Evolutionary conservation across 2,888 invertebrate species (phyloP), one percentile per base, ranked within the genome.

Genomic region (Uloborus plumipes): DNA sequence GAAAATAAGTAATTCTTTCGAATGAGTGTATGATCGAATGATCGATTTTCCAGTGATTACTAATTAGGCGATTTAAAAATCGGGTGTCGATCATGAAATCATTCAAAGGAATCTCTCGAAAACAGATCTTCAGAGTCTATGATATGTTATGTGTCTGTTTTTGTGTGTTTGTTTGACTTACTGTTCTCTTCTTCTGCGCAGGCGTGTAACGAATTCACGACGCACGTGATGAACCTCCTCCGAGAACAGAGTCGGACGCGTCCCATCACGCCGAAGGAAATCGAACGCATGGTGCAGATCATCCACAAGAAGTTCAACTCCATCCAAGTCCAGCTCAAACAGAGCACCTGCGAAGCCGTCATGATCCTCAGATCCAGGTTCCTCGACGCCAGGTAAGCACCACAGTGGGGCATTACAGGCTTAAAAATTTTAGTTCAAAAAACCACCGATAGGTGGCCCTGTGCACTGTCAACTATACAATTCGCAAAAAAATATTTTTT

Each of bases 201-300:
- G 92, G 99, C 99, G n/a, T 99, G 99, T 91, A 97, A 97, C 90
- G 99, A 99, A 91, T 99, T 99, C 91, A 99, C 99, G 82, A 99
- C 98, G n/a, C 99, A 99, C 91, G 99, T 99, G 86, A 96, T 98
- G 95, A 99, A 99, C 90, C 91, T 99, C 87, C 92, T 99, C 86
- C 91, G 98, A 78, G 97, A 99, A 90, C 98, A 99, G 91, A 96
- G 96, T 88, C 94, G 98, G 88, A 99, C 98, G 86, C 92, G 99
- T 87, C 99, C 99, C 73, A 99, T 99, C 88, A 97, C 98, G 77
- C 97, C 97, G 67, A 98, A 93, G 91, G 99, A 99, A 91, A 99
- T 99, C 87, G 99, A 99, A 90, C 93, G 98, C 88, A 98, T 98
- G 98, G 98, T 98, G 84, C 96, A 96, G 90, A 98, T 98, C 87